phyloP scores from a whole-genome alignment of 1,140 invertebrate genomes.

The Caenorhabditis latens region DNA sequence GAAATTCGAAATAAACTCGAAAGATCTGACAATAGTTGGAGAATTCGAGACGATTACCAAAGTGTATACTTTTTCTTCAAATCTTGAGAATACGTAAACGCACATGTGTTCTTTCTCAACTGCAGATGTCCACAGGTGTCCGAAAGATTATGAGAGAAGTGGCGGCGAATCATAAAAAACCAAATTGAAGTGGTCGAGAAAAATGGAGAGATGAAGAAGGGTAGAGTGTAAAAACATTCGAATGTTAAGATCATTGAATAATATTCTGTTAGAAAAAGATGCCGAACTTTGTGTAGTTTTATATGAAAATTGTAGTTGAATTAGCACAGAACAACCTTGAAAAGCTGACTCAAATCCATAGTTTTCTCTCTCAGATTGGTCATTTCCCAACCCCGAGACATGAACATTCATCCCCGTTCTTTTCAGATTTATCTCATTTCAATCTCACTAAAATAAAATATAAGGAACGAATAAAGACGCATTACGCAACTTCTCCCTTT shows the following conservation, averaged over 20 bases:
- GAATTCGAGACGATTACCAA: background rate
- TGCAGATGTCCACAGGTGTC: conserved; percentile 48
- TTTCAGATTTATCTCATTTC: background rate
- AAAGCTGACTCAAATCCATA: no score
- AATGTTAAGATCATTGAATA: background rate
- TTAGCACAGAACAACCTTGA: no score
- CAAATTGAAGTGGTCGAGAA: conserved; percentile 34
- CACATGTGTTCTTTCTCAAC: background rate
- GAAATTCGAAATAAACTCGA: background rate
- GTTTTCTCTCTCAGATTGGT: no score
- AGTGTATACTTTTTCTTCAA: background rate
- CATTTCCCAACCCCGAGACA: no score
- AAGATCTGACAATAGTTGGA: no score
- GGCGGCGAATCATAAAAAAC: conserved; percentile 50
- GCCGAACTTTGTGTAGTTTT: no score
- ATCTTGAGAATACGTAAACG: background rate
- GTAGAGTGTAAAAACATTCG: conserved; percentile 38
- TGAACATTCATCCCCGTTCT: no score
- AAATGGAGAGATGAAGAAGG: background rate
- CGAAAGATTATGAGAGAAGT: conserved; percentile 39
- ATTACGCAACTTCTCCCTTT: conserved; percentile 29
- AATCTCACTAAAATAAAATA: background rate
- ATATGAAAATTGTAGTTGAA: no score
- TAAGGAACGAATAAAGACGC: conserved; percentile 26
- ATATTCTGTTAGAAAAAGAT: no score